Conservation (phyloP, 2,888 invertebrate species). For the Protophormia terraenovae region DNA sequence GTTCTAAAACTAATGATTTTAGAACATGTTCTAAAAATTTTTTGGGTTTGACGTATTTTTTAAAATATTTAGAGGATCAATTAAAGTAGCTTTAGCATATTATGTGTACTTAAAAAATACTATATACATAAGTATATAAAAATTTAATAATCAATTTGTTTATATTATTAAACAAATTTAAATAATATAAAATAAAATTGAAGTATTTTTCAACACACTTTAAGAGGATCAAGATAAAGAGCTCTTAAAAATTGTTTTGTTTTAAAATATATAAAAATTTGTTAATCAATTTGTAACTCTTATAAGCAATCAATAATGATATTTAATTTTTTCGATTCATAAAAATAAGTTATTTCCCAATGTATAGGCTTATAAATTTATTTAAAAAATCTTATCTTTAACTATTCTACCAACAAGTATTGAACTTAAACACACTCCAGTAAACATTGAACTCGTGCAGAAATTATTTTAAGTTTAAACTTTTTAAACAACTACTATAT, state of each 20-base stretch:
- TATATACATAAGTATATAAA: too few relatives aligned
- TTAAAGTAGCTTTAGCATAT: too few relatives aligned
- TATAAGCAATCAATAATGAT: not conserved
- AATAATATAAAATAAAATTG: too few relatives aligned
- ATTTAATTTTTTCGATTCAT: not conserved
- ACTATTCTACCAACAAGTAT: not conserved
- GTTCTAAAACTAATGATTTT: too few relatives aligned
- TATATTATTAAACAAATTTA: too few relatives aligned
- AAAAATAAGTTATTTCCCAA: not conserved
- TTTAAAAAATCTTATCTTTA: not conserved
- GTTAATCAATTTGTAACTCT: not conserved
- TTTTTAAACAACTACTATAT: not conserved
- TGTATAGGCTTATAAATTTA: not conserved
- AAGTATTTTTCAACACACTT: too few relatives aligned
- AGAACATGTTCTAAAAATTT: too few relatives aligned
- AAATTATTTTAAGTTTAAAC: not conserved
- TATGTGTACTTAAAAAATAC: too few relatives aligned
- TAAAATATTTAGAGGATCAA: too few relatives aligned
- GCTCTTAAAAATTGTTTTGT: not conserved
- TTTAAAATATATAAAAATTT: not conserved
- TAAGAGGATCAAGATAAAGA: not conserved
- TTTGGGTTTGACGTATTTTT: too few relatives aligned
- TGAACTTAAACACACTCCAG: not conserved
- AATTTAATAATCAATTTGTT: too few relatives aligned
- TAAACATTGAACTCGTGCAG: conserved; percentile 7